phyloP scores from a whole-genome alignment of 1,140 invertebrate genomes.

The Tetramorium alpestre region DNA sequence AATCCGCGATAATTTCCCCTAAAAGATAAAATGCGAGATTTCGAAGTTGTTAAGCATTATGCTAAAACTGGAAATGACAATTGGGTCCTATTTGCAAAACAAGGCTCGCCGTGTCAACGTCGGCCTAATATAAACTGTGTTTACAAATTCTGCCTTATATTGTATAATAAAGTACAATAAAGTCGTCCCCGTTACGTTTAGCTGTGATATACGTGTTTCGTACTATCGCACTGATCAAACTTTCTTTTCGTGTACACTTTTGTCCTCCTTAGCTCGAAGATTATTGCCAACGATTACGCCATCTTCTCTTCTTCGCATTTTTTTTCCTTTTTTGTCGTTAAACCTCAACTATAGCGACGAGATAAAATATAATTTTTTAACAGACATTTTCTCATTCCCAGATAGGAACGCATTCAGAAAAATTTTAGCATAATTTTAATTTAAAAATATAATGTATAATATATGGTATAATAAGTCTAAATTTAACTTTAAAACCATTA shows the following conservation, averaged over 20 bases:
- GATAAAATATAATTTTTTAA: background rate
- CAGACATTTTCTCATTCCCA: background rate
- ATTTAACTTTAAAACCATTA: too few relatives aligned
- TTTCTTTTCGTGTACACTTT: conserved; percentile 2
- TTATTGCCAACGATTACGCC: conserved; percentile 70
- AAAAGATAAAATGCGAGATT: conserved; percentile 10
- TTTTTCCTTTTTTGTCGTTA: background rate
- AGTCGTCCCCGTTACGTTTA: conserved; percentile 50
- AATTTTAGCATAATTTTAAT: too few relatives aligned
- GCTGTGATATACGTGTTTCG: conserved; percentile 44
- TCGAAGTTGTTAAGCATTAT: conserved; percentile 59
- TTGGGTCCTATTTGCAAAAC: conserved; percentile 1
- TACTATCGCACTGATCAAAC: conserved; percentile 48
- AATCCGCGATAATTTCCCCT: background rate
- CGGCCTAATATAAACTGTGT: conserved; percentile 70
- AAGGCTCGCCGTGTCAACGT: conserved; percentile 57
- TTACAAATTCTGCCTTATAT: conserved; percentile 70
- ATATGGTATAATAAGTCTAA: too few relatives aligned
- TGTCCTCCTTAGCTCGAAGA: conserved; percentile 23
- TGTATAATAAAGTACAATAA: conserved; percentile 69
- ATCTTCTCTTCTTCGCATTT: background rate
- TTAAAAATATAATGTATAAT: too few relatives aligned
- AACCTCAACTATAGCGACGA: background rate
- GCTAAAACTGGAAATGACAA: conserved; percentile 50
- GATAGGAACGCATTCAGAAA: too few relatives aligned